Base-by-base conservation (phyloP, 1,140 invertebrate species). In the Panulirus ornatus region DNA sequence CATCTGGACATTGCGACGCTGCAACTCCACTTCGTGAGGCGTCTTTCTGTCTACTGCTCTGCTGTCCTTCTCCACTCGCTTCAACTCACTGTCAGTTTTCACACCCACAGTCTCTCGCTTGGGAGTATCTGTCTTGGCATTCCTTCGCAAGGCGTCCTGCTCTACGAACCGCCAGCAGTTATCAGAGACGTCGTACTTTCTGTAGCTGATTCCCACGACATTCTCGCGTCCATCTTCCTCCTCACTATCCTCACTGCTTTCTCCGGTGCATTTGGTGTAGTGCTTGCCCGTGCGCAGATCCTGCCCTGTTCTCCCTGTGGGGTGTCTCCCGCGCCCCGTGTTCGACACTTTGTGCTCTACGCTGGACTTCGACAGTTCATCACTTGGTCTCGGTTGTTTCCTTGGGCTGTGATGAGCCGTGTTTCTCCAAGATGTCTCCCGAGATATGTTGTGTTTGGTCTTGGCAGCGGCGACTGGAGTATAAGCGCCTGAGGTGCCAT, bases 181-280 rank as follows among this genome's bases (percentile, higher is more conserved):
- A 40, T 51, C 44, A 58, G 51, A 58, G 14, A 63, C 11, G 38
- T 84, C 63, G n/a, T 40, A 38, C 36, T 63, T 30, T 54, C 70
- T 88, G 76, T 79, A 88, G 58, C 75, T 88, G 2, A 88, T 63
- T 11, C 71, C 75, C 51, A 70, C 54, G 38, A 88, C 75, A 47
- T 34, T 47, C n/a, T 42, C 9, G 6, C 16, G 19, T 19, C 36
- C 81, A 27, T 27, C 0, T n/a, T 88, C 85, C 5, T 51, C 42
- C 0, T 88, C 85, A 34, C 54, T 81, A 58, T 79, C 75, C 54
- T 88, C 75, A 27, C 84, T 44, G 54, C 81, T 84, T 30, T 84
- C 81, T n/a, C 81, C 81, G 8, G 30, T 84, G 22, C 81, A 38
- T 22, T 58, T 84, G 16, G 81, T 84, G 38, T 84, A 84, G 0